phyloP scores from a whole-genome alignment of 2,797 vertebrate species.

The Spheniscus humboldti region DNA sequence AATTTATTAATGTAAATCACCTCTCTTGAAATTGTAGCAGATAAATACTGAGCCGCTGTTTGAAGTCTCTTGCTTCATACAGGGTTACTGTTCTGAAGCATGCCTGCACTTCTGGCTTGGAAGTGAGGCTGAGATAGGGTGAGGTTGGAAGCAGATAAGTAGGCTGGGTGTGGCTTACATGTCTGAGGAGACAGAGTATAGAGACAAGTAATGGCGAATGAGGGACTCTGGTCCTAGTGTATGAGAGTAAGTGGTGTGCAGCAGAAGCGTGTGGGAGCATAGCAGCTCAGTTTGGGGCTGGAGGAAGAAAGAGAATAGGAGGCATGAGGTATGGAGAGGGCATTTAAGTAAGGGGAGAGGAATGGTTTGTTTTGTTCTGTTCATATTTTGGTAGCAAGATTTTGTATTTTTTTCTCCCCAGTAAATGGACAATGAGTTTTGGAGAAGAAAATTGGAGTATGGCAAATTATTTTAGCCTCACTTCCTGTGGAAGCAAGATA shows the following conservation, averaged over 20 bases:
- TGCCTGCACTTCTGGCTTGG: not conserved
- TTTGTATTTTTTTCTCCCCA: not conserved
- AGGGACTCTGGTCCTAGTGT: not conserved
- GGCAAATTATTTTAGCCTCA: not conserved
- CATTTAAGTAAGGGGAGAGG: not conserved
- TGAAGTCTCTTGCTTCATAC: not conserved
- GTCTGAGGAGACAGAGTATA: not conserved
- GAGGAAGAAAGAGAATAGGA: not conserved
- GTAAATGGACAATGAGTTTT: not conserved
- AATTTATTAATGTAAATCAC: not conserved
- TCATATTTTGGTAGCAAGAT: not conserved
- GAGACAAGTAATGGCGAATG: not conserved
- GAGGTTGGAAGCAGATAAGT: not conserved
- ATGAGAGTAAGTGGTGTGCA: not conserved
- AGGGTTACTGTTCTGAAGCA: not conserved
- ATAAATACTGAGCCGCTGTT: not conserved
- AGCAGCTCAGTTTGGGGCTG: not conserved
- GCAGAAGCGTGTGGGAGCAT: not conserved
- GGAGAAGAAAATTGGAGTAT: not conserved
- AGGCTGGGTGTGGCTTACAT: not conserved
- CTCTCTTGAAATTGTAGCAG: not conserved
- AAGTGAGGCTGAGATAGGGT: not conserved
- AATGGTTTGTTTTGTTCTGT: not conserved
- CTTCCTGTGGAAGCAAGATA: not conserved
- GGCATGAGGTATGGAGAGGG: fast-evolving